phyloP scores from a whole-genome alignment of 2,888 invertebrate genomes.

The Venusia cambrica region DNA sequence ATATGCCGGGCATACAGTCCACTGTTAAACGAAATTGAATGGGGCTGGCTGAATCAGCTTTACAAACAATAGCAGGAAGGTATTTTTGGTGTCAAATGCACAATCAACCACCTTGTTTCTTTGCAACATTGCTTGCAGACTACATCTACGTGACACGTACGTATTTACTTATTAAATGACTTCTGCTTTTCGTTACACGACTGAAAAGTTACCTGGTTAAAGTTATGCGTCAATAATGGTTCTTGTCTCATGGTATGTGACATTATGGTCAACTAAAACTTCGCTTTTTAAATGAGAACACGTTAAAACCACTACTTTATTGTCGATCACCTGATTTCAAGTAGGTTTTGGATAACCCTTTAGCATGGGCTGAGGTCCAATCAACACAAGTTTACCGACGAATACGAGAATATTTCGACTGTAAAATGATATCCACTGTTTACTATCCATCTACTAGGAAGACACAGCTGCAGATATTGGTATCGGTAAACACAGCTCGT shows the following conservation, averaged over 20 bases:
- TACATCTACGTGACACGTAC: too few species aligned
- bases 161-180: too few species aligned
- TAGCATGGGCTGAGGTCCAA: too few species aligned
- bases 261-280: too few species aligned
- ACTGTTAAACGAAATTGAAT: constrained; percentile 38
- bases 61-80: constrained; percentile 55
- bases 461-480: constrained; percentile 7
- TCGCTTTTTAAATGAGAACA: too few species aligned
- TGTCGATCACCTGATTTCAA: too few species aligned
- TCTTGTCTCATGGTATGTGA: too few species aligned
- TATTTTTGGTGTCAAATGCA: constrained; percentile 16
- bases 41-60: constrained; percentile 42
- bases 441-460: constrained; percentile 4
- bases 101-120: constrained; percentile 4
- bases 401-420: neutral
- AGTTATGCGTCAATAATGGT: too few species aligned
- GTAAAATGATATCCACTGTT: constrained; percentile 4
- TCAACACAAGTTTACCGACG: neutral
- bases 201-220: too few species aligned
- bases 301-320: too few species aligned
- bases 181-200: too few species aligned
- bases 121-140: constrained; percentile 1
- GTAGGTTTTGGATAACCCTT: too few species aligned
- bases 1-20: constrained; percentile 31
- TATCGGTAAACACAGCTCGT: constrained; percentile 1